Evolutionary conservation across 2,888 invertebrate genomes (phyloP).

Genomic region (Camponotus fellah): DNA sequence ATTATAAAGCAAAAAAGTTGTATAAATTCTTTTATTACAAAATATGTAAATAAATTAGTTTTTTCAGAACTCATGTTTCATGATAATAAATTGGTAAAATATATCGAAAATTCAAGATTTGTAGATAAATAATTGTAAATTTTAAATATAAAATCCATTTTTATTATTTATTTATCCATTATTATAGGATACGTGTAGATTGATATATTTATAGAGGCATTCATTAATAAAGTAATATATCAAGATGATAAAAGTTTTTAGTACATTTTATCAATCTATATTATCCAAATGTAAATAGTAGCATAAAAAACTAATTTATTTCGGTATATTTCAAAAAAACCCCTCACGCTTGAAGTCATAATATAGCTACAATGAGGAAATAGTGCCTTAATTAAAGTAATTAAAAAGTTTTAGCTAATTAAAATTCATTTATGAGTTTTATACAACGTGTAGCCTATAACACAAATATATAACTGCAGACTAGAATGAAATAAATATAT

Average conservation of each 20-base stretch:
- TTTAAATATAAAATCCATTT: not conserved
- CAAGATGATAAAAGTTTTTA: not conserved
- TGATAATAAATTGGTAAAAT: not conserved
- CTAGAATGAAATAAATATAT: not conserved
- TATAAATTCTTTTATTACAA: not conserved
- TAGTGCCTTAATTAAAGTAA: slow-evolving; percentile 2
- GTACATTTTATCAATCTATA: not conserved
- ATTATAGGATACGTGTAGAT: not conserved
- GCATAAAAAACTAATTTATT: not conserved
- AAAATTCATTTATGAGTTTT: not conserved
- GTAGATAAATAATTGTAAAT: not conserved
- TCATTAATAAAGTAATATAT: not conserved
- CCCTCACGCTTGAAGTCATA: not conserved
- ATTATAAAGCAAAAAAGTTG: too few species aligned
- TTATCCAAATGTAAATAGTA: not conserved
- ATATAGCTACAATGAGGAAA: not conserved
- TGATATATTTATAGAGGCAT: not conserved
- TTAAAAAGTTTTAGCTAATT: slow-evolving; percentile 1
- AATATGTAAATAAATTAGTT: not conserved
- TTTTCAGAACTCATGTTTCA: not conserved
- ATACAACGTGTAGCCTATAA: not conserved
- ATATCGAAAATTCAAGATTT: not conserved
- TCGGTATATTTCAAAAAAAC: too few species aligned
- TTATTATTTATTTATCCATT: not conserved
- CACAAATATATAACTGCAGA: not conserved